These are phyloP conservation scores for Castor canadensis DNA, from an alignment of 2,113 vertebrate genomes.

Conservation along the genomic window DNA sequence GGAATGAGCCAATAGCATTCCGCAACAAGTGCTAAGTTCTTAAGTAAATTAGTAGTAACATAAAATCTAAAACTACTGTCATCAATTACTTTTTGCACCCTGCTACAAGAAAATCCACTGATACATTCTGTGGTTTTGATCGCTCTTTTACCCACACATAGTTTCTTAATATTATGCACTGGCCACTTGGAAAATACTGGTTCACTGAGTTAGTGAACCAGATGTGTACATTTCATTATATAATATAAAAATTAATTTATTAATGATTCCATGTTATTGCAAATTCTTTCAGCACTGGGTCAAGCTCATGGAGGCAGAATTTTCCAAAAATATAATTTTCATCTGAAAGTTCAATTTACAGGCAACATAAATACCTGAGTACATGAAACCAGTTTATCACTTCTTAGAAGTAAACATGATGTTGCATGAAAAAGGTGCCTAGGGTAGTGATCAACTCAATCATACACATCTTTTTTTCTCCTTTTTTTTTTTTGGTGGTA, in stretches of 20 bases:
- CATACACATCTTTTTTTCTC: background rate
- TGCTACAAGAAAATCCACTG: background rate
- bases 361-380: background rate
- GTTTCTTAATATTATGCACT: background rate
- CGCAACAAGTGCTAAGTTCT: background rate
- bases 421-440: background rate
- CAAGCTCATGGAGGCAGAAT: background rate
- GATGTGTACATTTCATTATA: background rate
- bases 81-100: background rate
- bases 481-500: no score
- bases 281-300: background rate
- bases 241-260: background rate
- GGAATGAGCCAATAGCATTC: no score
- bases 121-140: background rate
- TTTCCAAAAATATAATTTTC: slow-evolving; percentile 4
- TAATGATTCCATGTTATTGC: background rate
- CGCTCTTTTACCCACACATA: background rate
- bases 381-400: background rate
- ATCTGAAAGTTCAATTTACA: background rate
- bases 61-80: background rate
- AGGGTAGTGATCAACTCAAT: background rate
- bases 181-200: background rate
- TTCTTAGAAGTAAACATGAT: slow-evolving; percentile 1
- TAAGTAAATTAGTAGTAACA: background rate
- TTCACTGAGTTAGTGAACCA: background rate